Conservation (phyloP, 1,140 invertebrate species). For the Babylonia areolata region DNA sequence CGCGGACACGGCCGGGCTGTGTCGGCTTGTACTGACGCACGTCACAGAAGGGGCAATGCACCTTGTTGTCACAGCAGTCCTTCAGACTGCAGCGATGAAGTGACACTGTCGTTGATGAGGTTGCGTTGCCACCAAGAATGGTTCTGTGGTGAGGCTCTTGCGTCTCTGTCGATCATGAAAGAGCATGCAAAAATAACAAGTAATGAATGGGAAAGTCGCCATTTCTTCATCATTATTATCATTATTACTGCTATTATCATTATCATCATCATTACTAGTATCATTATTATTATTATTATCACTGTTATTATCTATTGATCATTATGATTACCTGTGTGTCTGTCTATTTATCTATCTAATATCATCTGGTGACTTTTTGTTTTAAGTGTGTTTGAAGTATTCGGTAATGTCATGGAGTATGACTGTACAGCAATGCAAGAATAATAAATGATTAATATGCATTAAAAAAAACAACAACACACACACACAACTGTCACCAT, state of each 20-base stretch:
- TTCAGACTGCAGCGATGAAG: neutral
- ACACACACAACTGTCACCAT: no score
- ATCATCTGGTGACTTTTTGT: no score
- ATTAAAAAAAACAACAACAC: no score
- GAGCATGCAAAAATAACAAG: no score
- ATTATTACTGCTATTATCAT: neutral
- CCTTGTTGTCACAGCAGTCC: slow-evolving; percentile 26
- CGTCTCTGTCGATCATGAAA: neutral
- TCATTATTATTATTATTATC: neutral
- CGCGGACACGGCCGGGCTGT: slow-evolving; percentile 21
- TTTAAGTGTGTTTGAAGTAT: no score
- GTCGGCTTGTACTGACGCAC: slow-evolving; percentile 34
- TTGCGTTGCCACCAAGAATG: neutral
- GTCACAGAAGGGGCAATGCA: slow-evolving; percentile 40
- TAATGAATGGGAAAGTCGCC: no score
- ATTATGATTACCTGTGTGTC: no score
- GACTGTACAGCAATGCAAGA: neutral
- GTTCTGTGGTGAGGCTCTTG: neutral
- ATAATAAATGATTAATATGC: no score
- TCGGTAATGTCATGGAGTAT: neutral
- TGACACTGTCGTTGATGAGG: neutral
- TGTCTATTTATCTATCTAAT: no score
- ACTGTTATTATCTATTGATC: no score
- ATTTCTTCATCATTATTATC: no score
- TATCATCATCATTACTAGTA: neutral